These are phyloP conservation scores for Asarcornis scutulata DNA, from an alignment of 2,113 vertebrate species.

Conservation along the genomic window DNA sequence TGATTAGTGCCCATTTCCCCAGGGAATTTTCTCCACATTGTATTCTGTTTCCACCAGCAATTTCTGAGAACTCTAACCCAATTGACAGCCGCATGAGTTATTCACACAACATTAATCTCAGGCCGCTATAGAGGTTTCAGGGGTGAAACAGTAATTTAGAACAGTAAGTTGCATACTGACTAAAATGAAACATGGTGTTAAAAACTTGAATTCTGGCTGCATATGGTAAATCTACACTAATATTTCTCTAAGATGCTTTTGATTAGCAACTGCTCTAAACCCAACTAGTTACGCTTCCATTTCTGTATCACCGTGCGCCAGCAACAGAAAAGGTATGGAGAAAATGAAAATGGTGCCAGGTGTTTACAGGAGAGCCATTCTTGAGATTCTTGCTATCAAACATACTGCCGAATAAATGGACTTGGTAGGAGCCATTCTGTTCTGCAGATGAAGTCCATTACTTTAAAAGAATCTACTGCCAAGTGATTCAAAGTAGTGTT, in stretches of 20 bases:
- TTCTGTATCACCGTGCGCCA: neutral
- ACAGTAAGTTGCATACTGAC: neutral
- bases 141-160: slow-evolving; percentile 47
- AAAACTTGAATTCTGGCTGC: slow-evolving; percentile 29
- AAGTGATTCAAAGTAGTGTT: neutral
- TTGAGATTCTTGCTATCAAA: slow-evolving; percentile 15
- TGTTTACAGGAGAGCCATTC: neutral
- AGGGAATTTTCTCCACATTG: neutral
- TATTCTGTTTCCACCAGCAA: slow-evolving; percentile 16
- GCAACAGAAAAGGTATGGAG: neutral
- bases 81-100: slow-evolving; percentile 38
- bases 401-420: neutral
- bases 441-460: slow-evolving; percentile 29
- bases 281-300: neutral
- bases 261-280: slow-evolving; percentile 2
- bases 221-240: neutral
- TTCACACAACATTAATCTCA: slow-evolving; percentile 50
- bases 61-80: slow-evolving; percentile 7
- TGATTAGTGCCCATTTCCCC: neutral
- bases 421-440: neutral
- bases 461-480: slow-evolving; percentile 27
- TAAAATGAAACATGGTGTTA: neutral
- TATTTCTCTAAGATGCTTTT: neutral
- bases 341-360: neutral
- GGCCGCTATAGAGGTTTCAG: slow-evolving; percentile 5